Percentiles rank a stretch among this genome's conserved stretches.
These are phyloP conservation scores for Anagrus nilaparvatae DNA, from an alignment of 1,140 invertebrate species.

Conservation along the genomic window DNA sequence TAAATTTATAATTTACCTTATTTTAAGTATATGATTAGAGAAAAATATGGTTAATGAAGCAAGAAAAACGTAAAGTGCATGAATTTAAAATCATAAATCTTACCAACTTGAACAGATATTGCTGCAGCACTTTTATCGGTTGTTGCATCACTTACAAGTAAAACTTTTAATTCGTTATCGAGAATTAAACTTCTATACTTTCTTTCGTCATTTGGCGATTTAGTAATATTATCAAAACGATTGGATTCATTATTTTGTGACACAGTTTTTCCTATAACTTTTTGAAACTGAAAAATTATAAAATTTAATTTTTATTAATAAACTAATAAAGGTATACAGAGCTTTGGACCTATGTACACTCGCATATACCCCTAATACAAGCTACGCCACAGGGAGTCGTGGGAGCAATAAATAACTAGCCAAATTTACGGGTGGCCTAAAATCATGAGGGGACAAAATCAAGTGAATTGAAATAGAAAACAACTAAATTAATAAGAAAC, in stretches of 20 bases:
- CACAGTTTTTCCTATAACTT: too few relatives aligned
- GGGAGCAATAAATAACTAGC: too few relatives aligned
- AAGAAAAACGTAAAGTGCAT: neutral
- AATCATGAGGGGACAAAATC: too few relatives aligned
- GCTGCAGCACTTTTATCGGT: conserved; percentile 91
- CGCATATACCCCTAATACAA: too few relatives aligned
- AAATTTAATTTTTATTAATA: too few relatives aligned
- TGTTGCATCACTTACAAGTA: conserved; percentile 79
- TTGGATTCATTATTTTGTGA: conserved; percentile 14
- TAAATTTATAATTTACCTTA: conserved; percentile 73
- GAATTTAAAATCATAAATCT: conserved; percentile 24
- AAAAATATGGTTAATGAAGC: conserved; percentile 1
- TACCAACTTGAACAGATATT: conserved; percentile 65
- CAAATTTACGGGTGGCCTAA: too few relatives aligned
- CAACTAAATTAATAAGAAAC: too few relatives aligned
- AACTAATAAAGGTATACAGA: too few relatives aligned
- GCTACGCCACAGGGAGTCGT: too few relatives aligned
- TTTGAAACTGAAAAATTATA: too few relatives aligned
- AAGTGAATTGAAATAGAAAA: too few relatives aligned
- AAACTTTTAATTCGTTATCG: conserved; percentile 75
- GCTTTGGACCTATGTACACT: too few relatives aligned
- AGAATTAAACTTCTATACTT: conserved; percentile 73
- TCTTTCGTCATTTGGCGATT: conserved; percentile 69
- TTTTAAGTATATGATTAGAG: conserved; percentile 42
- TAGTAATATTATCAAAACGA: conserved; percentile 53